phyloP scores from a whole-genome alignment of 2,888 invertebrate genomes.

The Tipula helvola region DNA sequence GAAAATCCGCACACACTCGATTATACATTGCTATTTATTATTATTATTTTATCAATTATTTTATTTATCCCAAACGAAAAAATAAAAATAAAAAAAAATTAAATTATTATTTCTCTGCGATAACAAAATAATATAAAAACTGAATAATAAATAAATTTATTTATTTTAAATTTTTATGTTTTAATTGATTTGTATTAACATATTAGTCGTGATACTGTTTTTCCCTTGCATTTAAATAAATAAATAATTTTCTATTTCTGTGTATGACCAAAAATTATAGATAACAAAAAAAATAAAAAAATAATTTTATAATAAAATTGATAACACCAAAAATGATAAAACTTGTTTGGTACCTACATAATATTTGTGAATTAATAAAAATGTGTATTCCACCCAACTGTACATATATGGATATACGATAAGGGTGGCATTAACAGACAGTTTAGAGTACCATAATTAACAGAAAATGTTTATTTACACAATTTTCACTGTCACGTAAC shows the following conservation, averaged over 20 bases:
- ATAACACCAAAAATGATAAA: background rate
- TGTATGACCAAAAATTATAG: background rate
- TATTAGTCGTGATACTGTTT: background rate
- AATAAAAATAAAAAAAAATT: background rate
- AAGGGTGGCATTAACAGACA: too few species aligned
- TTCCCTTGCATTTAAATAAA: background rate
- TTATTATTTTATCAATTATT: background rate
- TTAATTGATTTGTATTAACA: conserved; percentile 10
- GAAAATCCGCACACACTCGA: background rate
- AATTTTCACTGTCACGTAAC: background rate
- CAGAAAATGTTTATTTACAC: background rate
- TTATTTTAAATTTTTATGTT: background rate
- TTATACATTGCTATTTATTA: background rate
- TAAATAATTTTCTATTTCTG: background rate
- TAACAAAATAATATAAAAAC: background rate
- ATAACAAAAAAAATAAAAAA: background rate
- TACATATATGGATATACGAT: too few species aligned
- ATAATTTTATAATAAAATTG: background rate
- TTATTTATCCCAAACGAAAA: background rate
- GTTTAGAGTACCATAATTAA: background rate
- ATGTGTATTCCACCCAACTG: too few species aligned
- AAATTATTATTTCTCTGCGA: background rate
- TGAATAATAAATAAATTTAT: background rate
- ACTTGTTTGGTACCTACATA: too few species aligned
- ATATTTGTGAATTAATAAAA: background rate